phyloP scores from a whole-genome alignment of 2,888 invertebrate genomes.

The Cerastis leucographa region DNA sequence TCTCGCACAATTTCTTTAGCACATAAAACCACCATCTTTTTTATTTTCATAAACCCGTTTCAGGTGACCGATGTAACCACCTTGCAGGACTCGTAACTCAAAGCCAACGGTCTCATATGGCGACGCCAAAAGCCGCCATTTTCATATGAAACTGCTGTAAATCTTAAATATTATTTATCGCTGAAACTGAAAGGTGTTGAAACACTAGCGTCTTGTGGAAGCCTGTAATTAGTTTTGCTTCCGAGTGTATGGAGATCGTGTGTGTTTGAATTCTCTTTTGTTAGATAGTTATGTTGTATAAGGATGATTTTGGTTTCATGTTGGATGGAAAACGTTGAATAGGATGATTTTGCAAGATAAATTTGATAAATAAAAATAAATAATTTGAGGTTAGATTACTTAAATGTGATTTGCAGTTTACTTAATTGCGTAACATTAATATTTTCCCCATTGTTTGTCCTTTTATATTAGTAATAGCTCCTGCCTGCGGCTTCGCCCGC shows the following conservation, averaged over 20 bases:
- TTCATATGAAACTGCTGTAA: constrained; percentile 60
- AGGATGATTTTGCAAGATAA: not conserved
- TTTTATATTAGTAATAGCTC: too few species aligned
- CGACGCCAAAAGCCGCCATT: constrained; percentile 35
- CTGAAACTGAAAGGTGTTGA: constrained; percentile 34
- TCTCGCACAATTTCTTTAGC: not conserved
- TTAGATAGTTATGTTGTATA: not conserved
- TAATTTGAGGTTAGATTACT: too few species aligned
- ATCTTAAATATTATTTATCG: constrained; percentile 63
- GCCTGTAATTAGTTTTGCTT: constrained; percentile 32
- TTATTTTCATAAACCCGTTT: constrained; percentile 28
- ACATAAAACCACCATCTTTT: not conserved
- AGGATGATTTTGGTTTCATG: not conserved
- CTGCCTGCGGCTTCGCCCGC: too few species aligned
- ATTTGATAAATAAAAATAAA: too few species aligned
- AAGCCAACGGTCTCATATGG: constrained; percentile 32
- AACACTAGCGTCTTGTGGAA: constrained; percentile 38
- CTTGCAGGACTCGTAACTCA: constrained; percentile 35
- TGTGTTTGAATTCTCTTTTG: not conserved
- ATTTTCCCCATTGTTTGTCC: too few species aligned
- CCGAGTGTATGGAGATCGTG: not conserved
- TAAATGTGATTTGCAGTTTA: too few species aligned
- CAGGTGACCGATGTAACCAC: constrained; percentile 35
- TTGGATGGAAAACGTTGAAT: not conserved
- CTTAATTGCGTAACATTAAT: too few species aligned